Base-by-base conservation (phyloP, 2,113 vertebrate genomes). In the Entomyzon cyanotis region DNA sequence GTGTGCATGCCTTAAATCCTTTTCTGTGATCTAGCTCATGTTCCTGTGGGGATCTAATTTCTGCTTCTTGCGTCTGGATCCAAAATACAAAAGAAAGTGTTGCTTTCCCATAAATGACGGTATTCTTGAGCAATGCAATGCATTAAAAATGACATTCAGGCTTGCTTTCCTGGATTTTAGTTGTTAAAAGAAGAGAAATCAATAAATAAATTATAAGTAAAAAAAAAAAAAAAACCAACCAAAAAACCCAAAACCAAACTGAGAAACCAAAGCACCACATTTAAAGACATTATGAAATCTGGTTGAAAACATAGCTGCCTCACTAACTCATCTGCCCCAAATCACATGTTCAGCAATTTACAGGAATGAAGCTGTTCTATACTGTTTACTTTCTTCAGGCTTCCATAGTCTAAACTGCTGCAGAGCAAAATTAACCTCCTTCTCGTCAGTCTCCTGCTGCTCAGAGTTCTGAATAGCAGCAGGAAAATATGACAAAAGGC, bases 401-500 rank as follows among this genome's bases (percentile, higher is more conserved):
- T 80, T 93, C 74, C 41, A 30, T 35, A 83, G 63, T 56, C n/a
- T 81, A 86, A 94, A 88, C 63, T 88, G 52, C 82, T 86, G 73
- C 64, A 74, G 76, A 92, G 60, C 64, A 89, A 95, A 94, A 96
- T 95, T 94, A 96, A 87, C 83, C 73, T 96, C 71, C 90, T 95
- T 92, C 92, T 95, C 2, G 8, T 90, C 94, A 89, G 83, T 84
- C 80, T 86, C 82, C 90, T 84, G 82, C 92, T 63, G 90, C 83
- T 93, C 39, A 70, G 76, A 75, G 70, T 93, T 95, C 84, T 93
- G 94, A 96, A 86, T 76, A 96, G 86, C 95, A 94, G 94, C 94
- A 97, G 92, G 94, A 89, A 94, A 93, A 94, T 90, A 92, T 93
- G 94, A 97, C 89, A 93, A 95, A 96, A 96, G 90, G 42, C 71